Percentiles rank a stretch among this genome's conserved stretches.
Conservation (phyloP, 2,888 invertebrate species). For the Anoncus sp. region DNA sequence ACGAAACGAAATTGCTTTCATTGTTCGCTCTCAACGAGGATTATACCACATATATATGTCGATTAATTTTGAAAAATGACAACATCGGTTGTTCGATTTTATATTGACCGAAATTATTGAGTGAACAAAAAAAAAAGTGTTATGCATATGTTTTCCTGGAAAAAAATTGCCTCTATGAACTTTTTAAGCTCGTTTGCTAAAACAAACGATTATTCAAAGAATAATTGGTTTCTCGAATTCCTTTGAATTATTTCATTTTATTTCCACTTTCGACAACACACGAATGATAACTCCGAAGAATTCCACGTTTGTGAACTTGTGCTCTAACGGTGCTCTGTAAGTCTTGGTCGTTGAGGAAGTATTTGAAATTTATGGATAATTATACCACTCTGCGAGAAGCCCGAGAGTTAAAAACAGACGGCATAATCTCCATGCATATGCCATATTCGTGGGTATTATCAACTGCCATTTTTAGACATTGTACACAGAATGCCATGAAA, state of each 20-base stretch:
- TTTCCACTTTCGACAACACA: constrained; percentile 11
- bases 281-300: neutral
- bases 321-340: constrained; percentile 39
- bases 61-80: neutral
- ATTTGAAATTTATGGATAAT: constrained; percentile 48
- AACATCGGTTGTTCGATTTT: neutral
- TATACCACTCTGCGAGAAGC: constrained; percentile 11
- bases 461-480: constrained; percentile 18
- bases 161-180: too few species aligned
- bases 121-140: too few species aligned
- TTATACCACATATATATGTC: neutral
- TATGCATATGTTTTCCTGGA: too few species aligned
- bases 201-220: neutral
- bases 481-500: neutral
- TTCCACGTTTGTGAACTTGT: constrained; percentile 13
- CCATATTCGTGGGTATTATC: neutral
- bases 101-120: neutral
- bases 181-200: neutral
- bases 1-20: neutral
- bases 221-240: neutral
- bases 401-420: neutral
- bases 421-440: too few species aligned
- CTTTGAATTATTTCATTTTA: neutral
- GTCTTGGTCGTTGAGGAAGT: constrained; percentile 48
- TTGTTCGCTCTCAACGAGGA: constrained; percentile 10